Conservation (phyloP, 2,113 vertebrate genomes). For the Alectura lathami region DNA sequence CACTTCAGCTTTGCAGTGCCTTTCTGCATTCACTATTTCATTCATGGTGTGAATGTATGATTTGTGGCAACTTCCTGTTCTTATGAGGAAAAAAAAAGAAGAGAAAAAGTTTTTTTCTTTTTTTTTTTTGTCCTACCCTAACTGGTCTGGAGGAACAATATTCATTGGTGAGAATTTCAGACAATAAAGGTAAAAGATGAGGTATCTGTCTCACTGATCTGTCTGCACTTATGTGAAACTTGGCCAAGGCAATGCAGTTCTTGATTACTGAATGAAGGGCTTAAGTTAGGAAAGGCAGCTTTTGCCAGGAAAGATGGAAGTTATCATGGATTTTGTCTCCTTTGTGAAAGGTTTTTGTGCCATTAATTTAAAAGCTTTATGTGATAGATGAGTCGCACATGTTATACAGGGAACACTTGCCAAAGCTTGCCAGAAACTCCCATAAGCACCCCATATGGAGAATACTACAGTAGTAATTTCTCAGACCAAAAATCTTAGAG, state of each 20-base stretch:
- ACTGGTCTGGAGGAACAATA: not conserved
- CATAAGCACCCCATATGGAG: not conserved
- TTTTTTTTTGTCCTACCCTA: not conserved
- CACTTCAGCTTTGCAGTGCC: not conserved
- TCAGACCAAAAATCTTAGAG: not conserved
- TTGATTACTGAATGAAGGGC: not conserved
- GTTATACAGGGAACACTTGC: not conserved
- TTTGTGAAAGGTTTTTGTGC: not conserved
- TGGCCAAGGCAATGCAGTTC: not conserved
- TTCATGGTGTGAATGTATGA: not conserved
- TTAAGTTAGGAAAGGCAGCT: not conserved
- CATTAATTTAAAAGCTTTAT: not conserved
- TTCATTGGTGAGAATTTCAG: not conserved
- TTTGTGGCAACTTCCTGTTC: not conserved
- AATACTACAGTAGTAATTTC: not conserved
- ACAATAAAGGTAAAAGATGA: not conserved
- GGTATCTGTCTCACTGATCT: not conserved
- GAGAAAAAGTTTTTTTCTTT: not conserved
- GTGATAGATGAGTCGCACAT: not conserved
- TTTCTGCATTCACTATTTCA: not conserved
- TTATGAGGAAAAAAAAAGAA: not conserved
- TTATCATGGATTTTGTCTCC: not conserved
- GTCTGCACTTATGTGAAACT: not conserved
- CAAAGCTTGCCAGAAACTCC: not conserved
- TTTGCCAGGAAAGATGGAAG: not conserved